phyloP scores from a whole-genome alignment of 2,888 invertebrate species.

The Archips crataeganus region DNA sequence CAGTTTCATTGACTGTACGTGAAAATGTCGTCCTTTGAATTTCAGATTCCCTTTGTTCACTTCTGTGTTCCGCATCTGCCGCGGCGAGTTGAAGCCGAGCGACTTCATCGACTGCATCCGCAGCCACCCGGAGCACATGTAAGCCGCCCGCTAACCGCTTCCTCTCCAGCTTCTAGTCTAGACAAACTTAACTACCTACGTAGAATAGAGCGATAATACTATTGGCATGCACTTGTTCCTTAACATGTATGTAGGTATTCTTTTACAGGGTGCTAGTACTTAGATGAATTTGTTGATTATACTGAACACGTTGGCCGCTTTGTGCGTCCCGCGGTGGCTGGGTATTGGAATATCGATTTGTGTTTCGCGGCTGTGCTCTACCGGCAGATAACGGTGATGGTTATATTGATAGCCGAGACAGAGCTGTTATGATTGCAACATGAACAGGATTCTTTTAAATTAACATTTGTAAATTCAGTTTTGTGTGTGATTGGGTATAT shows the following conservation, averaged over 20 bases:
- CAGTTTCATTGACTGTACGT: no score
- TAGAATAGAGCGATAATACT: slow-evolving; percentile 34
- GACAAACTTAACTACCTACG: slow-evolving; percentile 17
- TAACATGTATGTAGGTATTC: slow-evolving; percentile 70
- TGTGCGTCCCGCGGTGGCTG: slow-evolving; percentile 21
- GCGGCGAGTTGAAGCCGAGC: slow-evolving; percentile 90
- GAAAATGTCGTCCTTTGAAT: slow-evolving; percentile 44
- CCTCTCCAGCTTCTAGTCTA: slow-evolving; percentile 53
- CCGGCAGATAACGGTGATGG: slow-evolving; percentile 30
- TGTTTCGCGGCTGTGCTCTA: slow-evolving; percentile 7
- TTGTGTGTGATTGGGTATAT: slow-evolving; percentile 11
- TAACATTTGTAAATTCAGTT: slow-evolving; percentile 13
- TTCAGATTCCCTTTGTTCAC: slow-evolving; percentile 98
- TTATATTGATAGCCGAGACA: neutral
- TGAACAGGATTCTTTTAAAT: neutral
- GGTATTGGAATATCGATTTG: slow-evolving; percentile 22
- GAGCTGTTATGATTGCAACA: neutral
- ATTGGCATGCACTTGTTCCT: slow-evolving; percentile 45
- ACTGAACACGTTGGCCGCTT: slow-evolving; percentile 59
- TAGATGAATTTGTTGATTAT: slow-evolving; percentile 52
- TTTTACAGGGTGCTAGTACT: slow-evolving; percentile 80
- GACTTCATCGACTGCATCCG: slow-evolving; percentile 97
- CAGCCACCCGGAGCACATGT: slow-evolving; percentile 98
- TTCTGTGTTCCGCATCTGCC: slow-evolving; percentile 97
- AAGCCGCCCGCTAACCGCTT: slow-evolving; percentile 83